These are phyloP conservation scores for Tachina fera DNA, from an alignment of 2,888 invertebrate species.

Conservation along the genomic window DNA sequence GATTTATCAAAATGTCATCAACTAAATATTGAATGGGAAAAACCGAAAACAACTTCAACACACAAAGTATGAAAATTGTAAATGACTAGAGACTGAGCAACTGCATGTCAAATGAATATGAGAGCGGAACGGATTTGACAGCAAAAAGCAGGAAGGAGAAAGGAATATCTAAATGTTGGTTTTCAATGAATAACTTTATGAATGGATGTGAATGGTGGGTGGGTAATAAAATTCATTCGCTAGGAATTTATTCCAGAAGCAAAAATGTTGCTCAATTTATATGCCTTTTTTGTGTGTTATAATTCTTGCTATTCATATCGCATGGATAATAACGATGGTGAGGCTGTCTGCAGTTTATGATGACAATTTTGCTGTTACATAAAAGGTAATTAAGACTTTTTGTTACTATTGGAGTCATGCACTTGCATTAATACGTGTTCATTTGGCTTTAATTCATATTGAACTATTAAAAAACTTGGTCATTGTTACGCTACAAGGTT, in stretches of 20 bases:
- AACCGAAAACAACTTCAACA: neutral
- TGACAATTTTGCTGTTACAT: neutral
- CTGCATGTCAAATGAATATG: conserved; percentile 22
- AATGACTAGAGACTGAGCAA: conserved; percentile 27
- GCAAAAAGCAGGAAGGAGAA: conserved; percentile 23
- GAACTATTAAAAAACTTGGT: conserved; percentile 41
- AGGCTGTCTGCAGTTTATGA: neutral
- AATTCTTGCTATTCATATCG: neutral
- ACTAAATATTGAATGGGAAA: conserved; percentile 10
- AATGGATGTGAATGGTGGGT: conserved; percentile 33
- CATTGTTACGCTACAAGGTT: conserved; percentile 28
- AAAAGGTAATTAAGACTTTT: conserved; percentile 43
- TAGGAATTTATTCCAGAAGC: neutral
- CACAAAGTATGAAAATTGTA: conserved; percentile 35
- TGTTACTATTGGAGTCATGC: neutral
- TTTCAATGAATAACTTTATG: conserved; percentile 21
- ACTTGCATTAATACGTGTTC: neutral
- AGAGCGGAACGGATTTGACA: neutral
- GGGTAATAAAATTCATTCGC: conserved; percentile 41
- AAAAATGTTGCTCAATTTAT: conserved; percentile 23
- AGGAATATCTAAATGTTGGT: neutral
- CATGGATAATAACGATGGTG: neutral
- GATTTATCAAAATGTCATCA: conserved; percentile 55
- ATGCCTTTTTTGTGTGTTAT: neutral
- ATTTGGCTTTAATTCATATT: conserved; percentile 50